Evolutionary conservation across 2,888 invertebrate species (phyloP).

Genomic region (Coenonympha glycerion): DNA sequence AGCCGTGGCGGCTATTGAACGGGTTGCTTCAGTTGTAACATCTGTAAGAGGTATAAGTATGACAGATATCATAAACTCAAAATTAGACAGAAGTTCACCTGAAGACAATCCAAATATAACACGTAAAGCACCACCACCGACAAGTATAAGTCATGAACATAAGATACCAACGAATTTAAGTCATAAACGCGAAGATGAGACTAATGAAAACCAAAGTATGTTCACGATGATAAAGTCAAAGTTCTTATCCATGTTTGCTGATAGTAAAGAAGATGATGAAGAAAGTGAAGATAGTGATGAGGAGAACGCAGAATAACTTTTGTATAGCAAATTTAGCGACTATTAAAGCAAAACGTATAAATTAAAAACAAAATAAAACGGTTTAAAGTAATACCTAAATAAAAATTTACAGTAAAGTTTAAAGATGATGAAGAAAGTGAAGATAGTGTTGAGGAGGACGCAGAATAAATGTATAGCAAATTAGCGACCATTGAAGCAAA

Average conservation of each 20-base stretch:
- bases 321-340: constrained; percentile 20
- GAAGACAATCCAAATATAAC: constrained; percentile 11
- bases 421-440: too few species aligned
- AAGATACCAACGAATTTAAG: constrained; percentile 6
- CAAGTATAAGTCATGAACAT: constrained; percentile 3
- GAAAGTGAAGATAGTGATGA: constrained; percentile 12
- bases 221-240: constrained; percentile 21
- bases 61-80: constrained; percentile 10
- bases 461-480: too few species aligned
- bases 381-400: too few species aligned
- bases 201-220: constrained; percentile 14
- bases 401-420: too few species aligned
- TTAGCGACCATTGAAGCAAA: too few species aligned
- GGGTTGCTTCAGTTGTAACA: constrained; percentile 13
- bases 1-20: constrained; percentile 6
- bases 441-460: too few species aligned
- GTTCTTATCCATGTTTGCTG: constrained; percentile 18
- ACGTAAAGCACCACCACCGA: constrained; percentile 1
- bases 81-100: constrained; percentile 17
- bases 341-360: constrained; percentile 3
- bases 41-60: constrained; percentile 10
- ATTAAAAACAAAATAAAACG: not conserved
- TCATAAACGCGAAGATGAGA: constrained; percentile 6
- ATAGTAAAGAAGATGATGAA: constrained; percentile 1
- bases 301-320: constrained; percentile 13